Evolutionary conservation across 2,113 vertebrate species (phyloP).

Genomic region (Cynopterus brachyotis): DNA sequence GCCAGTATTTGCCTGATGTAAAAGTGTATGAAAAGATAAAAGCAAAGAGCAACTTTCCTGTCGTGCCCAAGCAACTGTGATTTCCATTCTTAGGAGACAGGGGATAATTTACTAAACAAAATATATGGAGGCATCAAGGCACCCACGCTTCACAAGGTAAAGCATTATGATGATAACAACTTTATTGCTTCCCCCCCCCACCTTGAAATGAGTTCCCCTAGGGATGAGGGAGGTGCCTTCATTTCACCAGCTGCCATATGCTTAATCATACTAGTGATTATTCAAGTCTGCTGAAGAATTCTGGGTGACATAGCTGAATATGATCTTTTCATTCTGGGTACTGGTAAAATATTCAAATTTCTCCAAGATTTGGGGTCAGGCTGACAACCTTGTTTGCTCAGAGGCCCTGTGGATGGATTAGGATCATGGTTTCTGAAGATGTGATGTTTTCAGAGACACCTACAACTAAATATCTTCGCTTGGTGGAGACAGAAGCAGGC

Average conservation of each 20-base stretch:
- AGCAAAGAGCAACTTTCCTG: neutral
- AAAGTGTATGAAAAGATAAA: neutral
- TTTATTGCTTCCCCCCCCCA: neutral
- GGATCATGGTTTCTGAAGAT: neutral
- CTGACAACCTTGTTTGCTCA: neutral
- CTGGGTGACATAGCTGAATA: neutral
- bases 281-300: neutral
- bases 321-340: neutral
- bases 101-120: slow-evolving; percentile 34
- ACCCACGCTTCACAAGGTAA: neutral
- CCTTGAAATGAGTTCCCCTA: slow-evolving; percentile 15
- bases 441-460: neutral
- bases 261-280: neutral
- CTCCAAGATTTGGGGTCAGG: neutral
- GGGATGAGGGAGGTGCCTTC: neutral
- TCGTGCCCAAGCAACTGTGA: slow-evolving; percentile 1
- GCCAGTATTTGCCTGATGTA: neutral
- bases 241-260: neutral
- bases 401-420: neutral
- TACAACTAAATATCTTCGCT: neutral
- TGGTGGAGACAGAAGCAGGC: neutral
- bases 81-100: slow-evolving; percentile 49
- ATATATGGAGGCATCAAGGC: neutral
- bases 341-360: neutral
- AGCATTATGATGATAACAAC: neutral